Percentiles rank a stretch among this genome's conserved stretches.
phyloP scores from a whole-genome alignment of 2,888 invertebrate genomes.

The Formica aserva region DNA sequence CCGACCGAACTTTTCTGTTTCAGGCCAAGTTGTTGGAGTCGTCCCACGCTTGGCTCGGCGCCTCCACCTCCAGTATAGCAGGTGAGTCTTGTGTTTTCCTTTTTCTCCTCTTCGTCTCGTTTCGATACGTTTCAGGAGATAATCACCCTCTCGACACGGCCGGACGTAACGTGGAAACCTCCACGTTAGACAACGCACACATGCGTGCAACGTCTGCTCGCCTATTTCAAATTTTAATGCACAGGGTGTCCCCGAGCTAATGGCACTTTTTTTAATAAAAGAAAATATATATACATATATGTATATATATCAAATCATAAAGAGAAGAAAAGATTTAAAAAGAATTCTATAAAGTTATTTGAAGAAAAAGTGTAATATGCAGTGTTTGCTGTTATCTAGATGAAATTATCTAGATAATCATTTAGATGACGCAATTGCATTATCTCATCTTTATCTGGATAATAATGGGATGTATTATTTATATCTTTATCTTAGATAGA shows the following conservation, averaged over 20 bases:
- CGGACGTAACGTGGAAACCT: slow-evolving; percentile 43
- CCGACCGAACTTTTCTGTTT: slow-evolving; percentile 85
- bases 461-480: no score
- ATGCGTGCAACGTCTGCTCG: slow-evolving; percentile 10
- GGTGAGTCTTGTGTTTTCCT: slow-evolving; percentile 89
- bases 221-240: background rate
- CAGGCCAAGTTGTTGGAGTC: slow-evolving; percentile 97
- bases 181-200: slow-evolving; percentile 40
- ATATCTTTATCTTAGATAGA: no score
- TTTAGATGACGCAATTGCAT: no score
- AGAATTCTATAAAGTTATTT: background rate
- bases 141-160: slow-evolving; percentile 44
- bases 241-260: slow-evolving; percentile 22
- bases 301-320: background rate
- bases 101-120: slow-evolving; percentile 47
- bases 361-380: no score
- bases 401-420: no score
- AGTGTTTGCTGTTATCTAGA: no score
- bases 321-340: background rate
- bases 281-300: background rate
- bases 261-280: slow-evolving; percentile 4
- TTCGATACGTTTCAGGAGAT: slow-evolving; percentile 68
- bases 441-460: no score
- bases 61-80: slow-evolving; percentile 95
- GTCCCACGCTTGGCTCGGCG: slow-evolving; percentile 96